Percentiles rank a stretch among this genome's conserved stretches.
Conservation (phyloP, 2,113 vertebrate genomes). For the Salvelinus sp. region DNA sequence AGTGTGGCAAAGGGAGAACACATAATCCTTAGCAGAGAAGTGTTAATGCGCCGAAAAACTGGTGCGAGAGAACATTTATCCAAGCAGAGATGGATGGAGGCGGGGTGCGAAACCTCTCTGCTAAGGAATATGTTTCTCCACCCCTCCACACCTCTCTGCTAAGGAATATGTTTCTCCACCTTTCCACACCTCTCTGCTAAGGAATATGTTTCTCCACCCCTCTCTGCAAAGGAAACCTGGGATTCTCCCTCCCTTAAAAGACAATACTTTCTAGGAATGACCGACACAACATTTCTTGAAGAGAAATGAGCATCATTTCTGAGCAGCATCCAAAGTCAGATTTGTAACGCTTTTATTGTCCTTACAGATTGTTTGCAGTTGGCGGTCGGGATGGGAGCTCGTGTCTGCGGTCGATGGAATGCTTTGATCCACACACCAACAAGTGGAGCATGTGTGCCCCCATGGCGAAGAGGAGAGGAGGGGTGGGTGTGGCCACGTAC, state of each 20-base stretch:
- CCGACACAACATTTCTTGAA: conserved; percentile 38
- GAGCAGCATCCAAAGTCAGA: no score
- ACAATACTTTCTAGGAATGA: conserved; percentile 89
- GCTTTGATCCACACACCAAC: conserved; percentile 96
- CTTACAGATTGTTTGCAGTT: conserved; percentile 86
- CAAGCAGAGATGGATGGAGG: no score
- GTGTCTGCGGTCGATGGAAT: conserved; percentile 94
- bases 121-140: conserved; percentile 9
- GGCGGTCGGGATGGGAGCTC: conserved; percentile 95
- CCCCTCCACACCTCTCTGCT: conserved; percentile 77
- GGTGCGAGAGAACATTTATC: no score
- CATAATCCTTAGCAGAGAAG: no score
- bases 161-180: conserved; percentile 52
- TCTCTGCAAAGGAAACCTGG: no score
- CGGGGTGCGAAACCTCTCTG: no score
- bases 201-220: no score
- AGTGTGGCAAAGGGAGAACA: no score
- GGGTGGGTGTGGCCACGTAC: conserved; percentile 83
- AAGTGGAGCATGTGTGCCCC: conserved; percentile 93
- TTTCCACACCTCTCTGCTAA: conserved; percentile 27
- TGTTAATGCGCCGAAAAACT: no score
- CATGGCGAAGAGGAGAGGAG: conserved; percentile 92
- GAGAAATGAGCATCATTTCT: no score
- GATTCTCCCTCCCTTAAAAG: conserved; percentile 68
- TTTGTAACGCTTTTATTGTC: neutral